A percentile compares a stretch with the other conserved stretches of the same genome.
These are phyloP conservation scores for Thinocorus orbignyianus DNA, from an alignment of 2,113 vertebrate genomes.

Conservation along the genomic window DNA sequence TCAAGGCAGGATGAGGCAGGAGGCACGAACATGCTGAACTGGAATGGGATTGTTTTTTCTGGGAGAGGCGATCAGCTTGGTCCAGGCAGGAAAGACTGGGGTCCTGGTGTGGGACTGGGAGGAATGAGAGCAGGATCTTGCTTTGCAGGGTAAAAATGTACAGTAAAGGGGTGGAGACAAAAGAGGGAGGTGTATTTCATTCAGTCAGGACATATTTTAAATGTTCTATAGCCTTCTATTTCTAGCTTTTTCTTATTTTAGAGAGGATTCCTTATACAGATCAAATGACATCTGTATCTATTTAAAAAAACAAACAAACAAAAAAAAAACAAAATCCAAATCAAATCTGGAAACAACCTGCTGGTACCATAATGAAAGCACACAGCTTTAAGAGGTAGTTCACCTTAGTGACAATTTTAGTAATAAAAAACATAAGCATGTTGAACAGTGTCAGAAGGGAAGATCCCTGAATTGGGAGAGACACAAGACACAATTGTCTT, in stretches of 20 bases:
- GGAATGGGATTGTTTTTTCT: background rate
- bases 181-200: background rate
- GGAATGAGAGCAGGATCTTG: background rate
- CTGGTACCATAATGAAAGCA: background rate
- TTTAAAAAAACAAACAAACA: background rate
- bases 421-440: rapidly evolving
- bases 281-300: background rate
- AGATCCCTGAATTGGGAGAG: background rate
- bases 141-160: background rate
- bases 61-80: background rate
- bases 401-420: background rate
- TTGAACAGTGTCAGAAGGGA: background rate
- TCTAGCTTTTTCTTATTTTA: background rate
- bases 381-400: background rate
- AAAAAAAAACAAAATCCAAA: background rate
- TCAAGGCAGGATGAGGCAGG: background rate
- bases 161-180: background rate
- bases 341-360: background rate
- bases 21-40: background rate
- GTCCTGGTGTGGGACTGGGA: background rate
- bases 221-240: background rate
- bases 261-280: background rate
- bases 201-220: background rate
- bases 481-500: too few species aligned
- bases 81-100: background rate